Evolutionary conservation across 1,140 invertebrate genomes (phyloP).

Genomic region (Saccostrea cuccullata): DNA sequence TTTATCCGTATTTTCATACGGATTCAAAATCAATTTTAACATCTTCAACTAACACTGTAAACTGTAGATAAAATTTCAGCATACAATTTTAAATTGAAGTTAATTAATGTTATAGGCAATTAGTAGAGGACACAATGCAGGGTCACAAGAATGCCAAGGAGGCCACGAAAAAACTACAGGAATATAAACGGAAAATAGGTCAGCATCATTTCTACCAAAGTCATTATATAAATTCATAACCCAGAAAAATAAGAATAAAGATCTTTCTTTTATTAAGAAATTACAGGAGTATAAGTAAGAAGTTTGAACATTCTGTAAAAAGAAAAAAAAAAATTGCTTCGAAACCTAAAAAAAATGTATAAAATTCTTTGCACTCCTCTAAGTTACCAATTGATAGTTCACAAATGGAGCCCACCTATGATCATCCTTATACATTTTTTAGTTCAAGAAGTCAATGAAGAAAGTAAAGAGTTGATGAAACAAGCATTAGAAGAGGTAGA

Average conservation of each 20-base stretch:
- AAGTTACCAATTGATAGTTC: too few species aligned
- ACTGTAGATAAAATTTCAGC: not conserved
- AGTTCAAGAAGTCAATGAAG: conserved; percentile 75
- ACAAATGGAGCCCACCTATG: too few species aligned
- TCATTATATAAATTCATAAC: too few species aligned
- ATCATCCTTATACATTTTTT: not conserved
- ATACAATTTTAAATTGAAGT: not conserved
- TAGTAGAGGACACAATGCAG: conserved; percentile 76
- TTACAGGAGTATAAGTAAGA: too few species aligned
- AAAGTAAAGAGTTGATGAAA: conserved; percentile 76
- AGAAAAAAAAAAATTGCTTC: too few species aligned
- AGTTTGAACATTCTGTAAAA: too few species aligned
- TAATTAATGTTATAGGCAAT: conserved; percentile 58
- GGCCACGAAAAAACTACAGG: conserved; percentile 73
- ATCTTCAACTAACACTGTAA: too few species aligned
- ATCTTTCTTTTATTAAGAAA: too few species aligned
- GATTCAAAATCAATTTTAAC: not conserved
- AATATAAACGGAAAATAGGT: conserved; percentile 77
- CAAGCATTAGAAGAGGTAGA: conserved; percentile 75
- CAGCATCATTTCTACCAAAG: conserved; percentile 15
- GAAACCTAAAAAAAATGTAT: too few species aligned
- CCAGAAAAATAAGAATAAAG: too few species aligned
- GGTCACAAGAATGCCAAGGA: conserved; percentile 77
- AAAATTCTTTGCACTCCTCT: too few species aligned
- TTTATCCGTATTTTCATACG: too few species aligned